Conservation (phyloP, 1,140 invertebrate species). For the Zaprionus africanus region DNA sequence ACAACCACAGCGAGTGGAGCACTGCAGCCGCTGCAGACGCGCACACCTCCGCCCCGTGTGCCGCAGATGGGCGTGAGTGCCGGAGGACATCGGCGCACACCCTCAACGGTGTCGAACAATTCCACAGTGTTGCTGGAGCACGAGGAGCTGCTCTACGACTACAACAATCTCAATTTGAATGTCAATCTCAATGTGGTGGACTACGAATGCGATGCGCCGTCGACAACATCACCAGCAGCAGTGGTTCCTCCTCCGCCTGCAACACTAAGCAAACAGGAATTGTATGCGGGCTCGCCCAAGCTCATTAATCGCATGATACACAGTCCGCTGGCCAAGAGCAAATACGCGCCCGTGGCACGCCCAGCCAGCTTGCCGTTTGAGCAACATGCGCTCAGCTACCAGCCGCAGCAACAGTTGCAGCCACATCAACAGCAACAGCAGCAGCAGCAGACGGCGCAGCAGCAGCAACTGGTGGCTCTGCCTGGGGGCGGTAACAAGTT, state of each 20-base stretch:
- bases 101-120: conserved; percentile 79
- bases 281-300: conserved; percentile 75
- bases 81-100: conserved; percentile 74
- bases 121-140: conserved; percentile 83
- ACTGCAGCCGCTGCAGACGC: conserved; percentile 45
- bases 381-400: conserved; percentile 56
- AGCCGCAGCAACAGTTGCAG: conserved; percentile 18
- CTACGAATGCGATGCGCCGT: conserved; percentile 50
- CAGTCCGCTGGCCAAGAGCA: conserved; percentile 64
- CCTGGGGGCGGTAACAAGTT: conserved; percentile 57
- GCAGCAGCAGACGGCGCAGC: conserved; percentile 4
- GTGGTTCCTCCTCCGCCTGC: conserved; percentile 7
- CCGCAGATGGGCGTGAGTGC: conserved; percentile 82
- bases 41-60: conserved; percentile 76
- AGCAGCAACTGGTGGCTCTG: neutral
- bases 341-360: conserved; percentile 84
- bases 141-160: conserved; percentile 82
- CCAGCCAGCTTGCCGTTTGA: conserved; percentile 89
- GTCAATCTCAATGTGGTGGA: conserved; percentile 51
- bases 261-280: conserved; percentile 62
- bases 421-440: conserved; percentile 15
- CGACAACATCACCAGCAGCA: neutral
- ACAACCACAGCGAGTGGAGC: neutral
- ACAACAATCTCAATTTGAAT: conserved; percentile 82
- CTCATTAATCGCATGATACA: conserved; percentile 70